Percentiles rank a stretch among this genome's conserved stretches.
Conservation (phyloP, 2,888 invertebrate genomes). For the Ophraella communa region DNA sequence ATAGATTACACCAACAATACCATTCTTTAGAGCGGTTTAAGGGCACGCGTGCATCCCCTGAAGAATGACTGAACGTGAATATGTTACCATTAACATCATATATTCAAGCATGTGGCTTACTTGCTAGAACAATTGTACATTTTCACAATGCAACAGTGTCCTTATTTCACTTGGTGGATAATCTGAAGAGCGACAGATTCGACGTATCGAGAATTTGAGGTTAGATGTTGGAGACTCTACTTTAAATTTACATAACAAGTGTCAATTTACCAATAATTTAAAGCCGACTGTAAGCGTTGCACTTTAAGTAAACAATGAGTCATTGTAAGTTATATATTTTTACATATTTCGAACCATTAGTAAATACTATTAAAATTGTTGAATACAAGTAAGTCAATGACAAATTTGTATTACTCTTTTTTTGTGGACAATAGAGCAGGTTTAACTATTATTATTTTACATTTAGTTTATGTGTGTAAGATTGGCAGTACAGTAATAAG, state of each 20-base stretch:
- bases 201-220: not conserved
- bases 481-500: no score
- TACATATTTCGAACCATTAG: no score
- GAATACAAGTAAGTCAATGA: no score
- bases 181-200: not conserved
- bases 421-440: no score
- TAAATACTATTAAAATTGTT: no score
- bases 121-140: constrained; percentile 35
- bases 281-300: no score
- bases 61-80: constrained; percentile 6
- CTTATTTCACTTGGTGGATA: not conserved
- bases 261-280: not conserved
- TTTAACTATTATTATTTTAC: no score
- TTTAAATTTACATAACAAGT: constrained; percentile 4
- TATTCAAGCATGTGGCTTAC: constrained; percentile 40
- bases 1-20: constrained; percentile 52
- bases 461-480: no score
- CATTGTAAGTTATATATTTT: no score
- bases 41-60: constrained; percentile 36
- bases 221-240: not conserved
- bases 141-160: constrained; percentile 27
- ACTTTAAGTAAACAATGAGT: no score
- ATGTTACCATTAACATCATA: constrained; percentile 34
- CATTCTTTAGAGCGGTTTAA: constrained; percentile 48
- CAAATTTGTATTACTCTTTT: no score